Conservation (phyloP, 2,888 invertebrate genomes). For the Seira musarum region DNA sequence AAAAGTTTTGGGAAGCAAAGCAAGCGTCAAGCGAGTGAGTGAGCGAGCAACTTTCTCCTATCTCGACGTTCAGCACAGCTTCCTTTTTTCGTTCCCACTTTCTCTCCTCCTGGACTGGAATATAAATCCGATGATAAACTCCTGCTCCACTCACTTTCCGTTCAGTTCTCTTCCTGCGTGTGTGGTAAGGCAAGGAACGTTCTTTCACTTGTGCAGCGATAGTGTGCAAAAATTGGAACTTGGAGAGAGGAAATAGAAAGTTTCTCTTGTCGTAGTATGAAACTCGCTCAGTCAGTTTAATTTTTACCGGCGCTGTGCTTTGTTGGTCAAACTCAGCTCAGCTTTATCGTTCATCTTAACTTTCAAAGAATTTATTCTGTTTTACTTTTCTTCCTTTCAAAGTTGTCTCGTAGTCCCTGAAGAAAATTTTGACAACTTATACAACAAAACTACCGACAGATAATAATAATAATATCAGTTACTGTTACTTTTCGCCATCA, state of each 20-base stretch:
- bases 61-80: too few species aligned
- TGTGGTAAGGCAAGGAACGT: too few species aligned
- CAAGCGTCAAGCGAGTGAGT: too few species aligned
- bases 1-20: too few species aligned
- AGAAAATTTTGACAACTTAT: not conserved
- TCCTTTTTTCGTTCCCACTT: too few species aligned
- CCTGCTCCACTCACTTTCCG: constrained; percentile 52
- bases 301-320: constrained; percentile 7
- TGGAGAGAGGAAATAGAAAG: constrained; percentile 40
- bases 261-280: constrained; percentile 24
- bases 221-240: constrained; percentile 36
- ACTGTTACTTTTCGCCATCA: too few species aligned
- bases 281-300: too few species aligned
- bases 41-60: too few species aligned
- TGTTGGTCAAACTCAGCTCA: too few species aligned
- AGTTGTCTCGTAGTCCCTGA: not conserved
- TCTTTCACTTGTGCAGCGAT: too few species aligned
- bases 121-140: constrained; percentile 39
- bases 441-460: too few species aligned
- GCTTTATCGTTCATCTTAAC: constrained; percentile 27
- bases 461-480: too few species aligned
- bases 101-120: not conserved
- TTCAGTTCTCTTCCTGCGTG: constrained; percentile 44
- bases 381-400: not conserved
- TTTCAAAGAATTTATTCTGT: constrained; percentile 20